phyloP scores from a whole-genome alignment of 2,888 invertebrate genomes.

The Gnatocerus cornutus region DNA sequence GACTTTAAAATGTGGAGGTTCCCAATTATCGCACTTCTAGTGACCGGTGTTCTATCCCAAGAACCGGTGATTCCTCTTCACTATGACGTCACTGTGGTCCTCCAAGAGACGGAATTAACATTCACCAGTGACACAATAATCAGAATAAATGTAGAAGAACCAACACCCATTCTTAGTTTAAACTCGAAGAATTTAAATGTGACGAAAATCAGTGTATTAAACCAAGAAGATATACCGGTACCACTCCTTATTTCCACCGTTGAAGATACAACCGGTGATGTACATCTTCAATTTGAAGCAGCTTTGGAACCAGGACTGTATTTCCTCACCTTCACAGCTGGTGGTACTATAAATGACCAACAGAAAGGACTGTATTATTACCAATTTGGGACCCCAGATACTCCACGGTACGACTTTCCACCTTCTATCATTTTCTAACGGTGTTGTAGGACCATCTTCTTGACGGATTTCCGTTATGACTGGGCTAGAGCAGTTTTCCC shows the following conservation, averaged over 20 bases:
- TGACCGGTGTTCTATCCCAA: constrained; percentile 1
- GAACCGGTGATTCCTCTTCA: constrained; percentile 17
- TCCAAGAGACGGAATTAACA: constrained; percentile 2
- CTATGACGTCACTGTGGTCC: constrained; percentile 25
- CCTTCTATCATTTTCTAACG: background rate
- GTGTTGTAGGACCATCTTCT: constrained; percentile 5
- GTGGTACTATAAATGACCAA: constrained; percentile 18
- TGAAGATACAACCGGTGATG: background rate
- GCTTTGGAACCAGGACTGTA: background rate
- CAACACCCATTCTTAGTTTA: constrained; percentile 5
- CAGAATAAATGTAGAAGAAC: constrained; percentile 5
- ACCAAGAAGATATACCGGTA: background rate
- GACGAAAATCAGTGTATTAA: background rate
- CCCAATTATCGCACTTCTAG: background rate
- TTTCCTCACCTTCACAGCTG: background rate
- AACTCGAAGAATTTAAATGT: constrained; percentile 24
- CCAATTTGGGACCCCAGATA: background rate
- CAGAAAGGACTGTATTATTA: background rate
- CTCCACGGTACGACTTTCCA: background rate
- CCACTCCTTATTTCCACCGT: background rate
- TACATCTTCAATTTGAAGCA: background rate
- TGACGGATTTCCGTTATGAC: constrained; percentile 18
- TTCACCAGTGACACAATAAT: constrained; percentile 29
- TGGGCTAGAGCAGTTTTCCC: constrained; percentile 30
- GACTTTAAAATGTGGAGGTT: background rate